Percentiles rank a stretch among this genome's conserved stretches.
Conservation (phyloP, 2,797 vertebrate genomes). For the Geotria australis region DNA sequence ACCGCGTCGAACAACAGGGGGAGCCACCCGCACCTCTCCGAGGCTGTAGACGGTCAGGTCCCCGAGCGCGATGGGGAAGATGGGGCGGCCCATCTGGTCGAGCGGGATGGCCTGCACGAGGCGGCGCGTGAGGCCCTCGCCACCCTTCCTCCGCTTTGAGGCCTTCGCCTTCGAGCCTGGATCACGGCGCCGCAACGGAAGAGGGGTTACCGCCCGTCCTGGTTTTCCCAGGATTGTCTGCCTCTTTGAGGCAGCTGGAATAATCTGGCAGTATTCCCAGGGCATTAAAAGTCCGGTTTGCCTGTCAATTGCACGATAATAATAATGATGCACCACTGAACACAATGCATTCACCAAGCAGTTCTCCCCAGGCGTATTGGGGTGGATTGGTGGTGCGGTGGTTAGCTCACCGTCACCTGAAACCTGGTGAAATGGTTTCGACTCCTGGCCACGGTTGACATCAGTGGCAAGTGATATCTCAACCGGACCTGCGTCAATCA, state of each 20-base stretch:
- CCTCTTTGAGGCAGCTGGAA: neutral
- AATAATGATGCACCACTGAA: too few relatives aligned
- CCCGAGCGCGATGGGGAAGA: slow-evolving; percentile 43
- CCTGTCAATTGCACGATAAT: neutral
- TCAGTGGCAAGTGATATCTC: too few relatives aligned
- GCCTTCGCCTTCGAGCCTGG: slow-evolving; percentile 12
- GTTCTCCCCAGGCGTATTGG: too few relatives aligned
- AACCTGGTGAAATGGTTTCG: too few relatives aligned
- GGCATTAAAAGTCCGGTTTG: neutral
- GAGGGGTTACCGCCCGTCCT: neutral
- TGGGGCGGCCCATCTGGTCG: slow-evolving; percentile 34
- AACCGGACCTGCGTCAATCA: too few relatives aligned
- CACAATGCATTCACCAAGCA: too few relatives aligned
- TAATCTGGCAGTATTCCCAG: neutral
- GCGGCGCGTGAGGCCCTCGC: slow-evolving; percentile 19
- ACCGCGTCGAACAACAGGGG: too few relatives aligned
- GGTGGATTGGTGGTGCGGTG: too few relatives aligned
- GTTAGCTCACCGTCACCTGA: too few relatives aligned
- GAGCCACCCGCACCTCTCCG: slow-evolving; percentile 28
- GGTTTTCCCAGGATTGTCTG: neutral
- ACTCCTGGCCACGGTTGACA: too few relatives aligned
- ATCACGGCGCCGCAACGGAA: neutral
- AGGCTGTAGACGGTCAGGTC: slow-evolving; percentile 57
- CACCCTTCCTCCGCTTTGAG: slow-evolving; percentile 34
- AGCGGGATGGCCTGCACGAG: slow-evolving; percentile 40